These are phyloP conservation scores for Vultur gryphus DNA, from an alignment of 2,797 vertebrate genomes.

Conservation along the genomic window DNA sequence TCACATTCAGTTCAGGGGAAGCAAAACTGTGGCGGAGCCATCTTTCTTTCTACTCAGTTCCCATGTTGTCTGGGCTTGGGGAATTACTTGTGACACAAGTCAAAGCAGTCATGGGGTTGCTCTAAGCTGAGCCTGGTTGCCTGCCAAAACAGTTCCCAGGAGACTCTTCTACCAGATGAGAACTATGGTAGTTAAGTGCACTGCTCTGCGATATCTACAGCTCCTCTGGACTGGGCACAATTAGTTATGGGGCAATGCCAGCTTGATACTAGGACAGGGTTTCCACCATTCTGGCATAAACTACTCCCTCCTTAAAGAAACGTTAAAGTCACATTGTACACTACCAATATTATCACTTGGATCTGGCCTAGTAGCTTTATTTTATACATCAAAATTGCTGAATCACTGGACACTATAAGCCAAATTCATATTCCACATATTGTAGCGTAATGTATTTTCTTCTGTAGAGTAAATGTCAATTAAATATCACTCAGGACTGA, in stretches of 20 bases:
- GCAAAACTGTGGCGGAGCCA: background rate
- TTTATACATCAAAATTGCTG: background rate
- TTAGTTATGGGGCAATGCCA: background rate
- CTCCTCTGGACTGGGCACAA: background rate
- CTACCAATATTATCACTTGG: background rate
- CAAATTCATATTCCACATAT: background rate
- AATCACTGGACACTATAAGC: background rate
- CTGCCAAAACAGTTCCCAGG: background rate
- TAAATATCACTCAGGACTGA: background rate
- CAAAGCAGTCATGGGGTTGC: background rate
- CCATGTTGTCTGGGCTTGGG: background rate
- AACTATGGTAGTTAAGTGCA: background rate
- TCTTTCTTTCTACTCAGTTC: background rate
- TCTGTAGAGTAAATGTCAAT: background rate
- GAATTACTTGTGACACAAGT: background rate
- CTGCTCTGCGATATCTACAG: background rate
- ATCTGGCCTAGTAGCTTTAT: background rate
- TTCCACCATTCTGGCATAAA: background rate
- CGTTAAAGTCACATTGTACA: rapidly evolving
- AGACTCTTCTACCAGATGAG: background rate
- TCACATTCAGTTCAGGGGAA: background rate
- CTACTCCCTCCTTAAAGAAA: background rate
- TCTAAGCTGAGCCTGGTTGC: background rate
- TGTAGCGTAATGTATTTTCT: background rate
- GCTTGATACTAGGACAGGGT: background rate